Percentiles rank a stretch among this genome's conserved stretches.
phyloP scores from a whole-genome alignment of 1,140 invertebrate species.

The Drosophila subobscura region DNA sequence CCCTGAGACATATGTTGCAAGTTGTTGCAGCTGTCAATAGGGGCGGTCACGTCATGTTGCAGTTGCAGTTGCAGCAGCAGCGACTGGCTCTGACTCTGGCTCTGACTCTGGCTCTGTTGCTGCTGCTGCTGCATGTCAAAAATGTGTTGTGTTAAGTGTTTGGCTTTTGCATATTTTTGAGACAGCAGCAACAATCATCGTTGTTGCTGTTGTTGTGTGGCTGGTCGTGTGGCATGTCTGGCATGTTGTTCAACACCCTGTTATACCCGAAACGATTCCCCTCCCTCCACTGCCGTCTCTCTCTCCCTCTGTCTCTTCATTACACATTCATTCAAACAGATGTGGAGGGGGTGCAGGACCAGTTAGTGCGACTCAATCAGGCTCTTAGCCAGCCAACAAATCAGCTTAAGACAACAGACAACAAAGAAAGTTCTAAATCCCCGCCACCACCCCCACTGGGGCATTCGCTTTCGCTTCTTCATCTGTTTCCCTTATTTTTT shows the following conservation, averaged over 20 bases:
- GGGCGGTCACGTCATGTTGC: slow-evolving; percentile 63
- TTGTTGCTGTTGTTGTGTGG: background rate
- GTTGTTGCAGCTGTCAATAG: slow-evolving; percentile 76
- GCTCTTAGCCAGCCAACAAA: slow-evolving; percentile 70
- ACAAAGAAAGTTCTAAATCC: slow-evolving; percentile 5
- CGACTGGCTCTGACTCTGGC: background rate
- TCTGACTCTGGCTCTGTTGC: slow-evolving; percentile 11
- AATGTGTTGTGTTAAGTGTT: slow-evolving; percentile 75
- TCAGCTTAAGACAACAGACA: slow-evolving; percentile 77
- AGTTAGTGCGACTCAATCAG: slow-evolving; percentile 61
- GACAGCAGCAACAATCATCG: slow-evolving; percentile 8
- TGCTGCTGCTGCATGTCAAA: slow-evolving; percentile 59
- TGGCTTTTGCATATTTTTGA: slow-evolving; percentile 70
- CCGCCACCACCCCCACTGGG: background rate
- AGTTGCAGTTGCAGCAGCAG: slow-evolving; percentile 17
- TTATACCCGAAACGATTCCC: slow-evolving; percentile 20
- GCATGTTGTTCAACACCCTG: slow-evolving; percentile 74
- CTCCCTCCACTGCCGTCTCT: background rate
- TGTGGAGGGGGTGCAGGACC: background rate
- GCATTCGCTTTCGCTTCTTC: background rate
- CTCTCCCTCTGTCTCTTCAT: slow-evolving; percentile 2
- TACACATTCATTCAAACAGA: slow-evolving; percentile 8
- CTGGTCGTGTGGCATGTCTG: slow-evolving; percentile 48
- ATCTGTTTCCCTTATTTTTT: background rate
- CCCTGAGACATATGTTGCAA: slow-evolving; percentile 63